Evolutionary conservation across 2,888 invertebrate species (phyloP), one percentile per base, ranked within the genome.

Genomic region (Ophioninae sp.): DNA sequence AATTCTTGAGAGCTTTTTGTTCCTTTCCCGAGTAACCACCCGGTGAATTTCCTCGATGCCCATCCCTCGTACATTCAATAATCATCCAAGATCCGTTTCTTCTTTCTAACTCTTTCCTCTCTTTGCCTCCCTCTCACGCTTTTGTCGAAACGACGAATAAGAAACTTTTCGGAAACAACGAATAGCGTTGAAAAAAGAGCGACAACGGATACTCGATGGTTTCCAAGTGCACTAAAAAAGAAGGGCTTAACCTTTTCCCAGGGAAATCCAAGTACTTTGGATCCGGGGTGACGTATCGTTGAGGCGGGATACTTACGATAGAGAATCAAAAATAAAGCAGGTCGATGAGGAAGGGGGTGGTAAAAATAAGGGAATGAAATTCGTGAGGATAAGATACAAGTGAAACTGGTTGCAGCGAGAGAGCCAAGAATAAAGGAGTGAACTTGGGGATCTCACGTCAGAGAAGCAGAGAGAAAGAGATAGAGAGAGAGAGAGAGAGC

Each of bases 401-500:
- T 51, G 80, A 69, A 59, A 65, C 58, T 65, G 74, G 61, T 59
- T 72, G 67, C 65, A 71, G 44, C 56, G 59, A 56, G 63, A 63
- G 61, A 85, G 83, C 65, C 71, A 74, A 69, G 41, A 61, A 73
- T 63, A 78, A 81, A 82, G 76, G 65, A 63, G 41, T 9, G 51
- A 51, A 64, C 64, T 51, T 64, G 30, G 64, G 74, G 64, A 64
- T 64, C 30, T 51, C n/a, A 17, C 30, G 39, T 65, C 30, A 59
- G 22, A 61, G 41, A 61, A 51, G 23, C 9, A 51, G 39, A 41
- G 61, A 65, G 64, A 73, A 61, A 78, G 67, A 74, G 71, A 75
- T 81, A 63, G 82, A 81, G 74, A 76, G 58, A 79, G 83, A 82
- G 83, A 65, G 82, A 41, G 61, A 73, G 41, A 22, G 56, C 0